Conservation (phyloP, 2,797 vertebrate genomes). For the Hapalemur alaotrensis region DNA sequence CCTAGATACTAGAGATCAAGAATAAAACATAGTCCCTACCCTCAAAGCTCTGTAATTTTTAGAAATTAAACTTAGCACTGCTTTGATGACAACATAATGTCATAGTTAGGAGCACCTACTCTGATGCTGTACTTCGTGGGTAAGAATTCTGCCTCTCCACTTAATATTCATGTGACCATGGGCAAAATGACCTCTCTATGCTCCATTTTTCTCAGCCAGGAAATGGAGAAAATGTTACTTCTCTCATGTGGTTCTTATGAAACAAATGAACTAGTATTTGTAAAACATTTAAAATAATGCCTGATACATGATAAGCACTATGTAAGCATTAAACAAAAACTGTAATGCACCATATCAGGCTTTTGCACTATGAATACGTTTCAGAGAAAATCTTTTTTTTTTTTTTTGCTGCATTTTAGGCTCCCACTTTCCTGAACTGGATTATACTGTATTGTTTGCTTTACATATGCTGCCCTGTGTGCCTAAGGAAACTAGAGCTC, state of each 20-base stretch:
- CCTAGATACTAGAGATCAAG: background rate
- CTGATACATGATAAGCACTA: background rate
- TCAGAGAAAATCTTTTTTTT: background rate
- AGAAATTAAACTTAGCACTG: constrained; percentile 17
- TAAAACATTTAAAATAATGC: constrained; percentile 43
- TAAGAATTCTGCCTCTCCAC: background rate
- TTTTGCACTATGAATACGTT: background rate
- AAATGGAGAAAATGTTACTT: background rate
- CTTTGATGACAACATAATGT: background rate
- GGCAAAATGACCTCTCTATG: background rate
- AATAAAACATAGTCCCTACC: background rate
- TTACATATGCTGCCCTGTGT: background rate
- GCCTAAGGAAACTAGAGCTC: background rate
- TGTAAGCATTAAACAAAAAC: background rate
- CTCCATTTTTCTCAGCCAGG: constrained; percentile 20
- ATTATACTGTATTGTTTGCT: background rate
- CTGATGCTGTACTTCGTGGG: background rate
- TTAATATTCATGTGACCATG: background rate
- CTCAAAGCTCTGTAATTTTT: constrained; percentile 21
- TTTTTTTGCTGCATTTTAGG: constrained; percentile 24
- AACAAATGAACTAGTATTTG: background rate
- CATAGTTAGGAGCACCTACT: background rate
- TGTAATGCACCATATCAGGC: background rate
- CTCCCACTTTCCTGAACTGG: background rate
- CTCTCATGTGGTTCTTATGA: background rate